Evolutionary conservation across 2,113 vertebrate species (phyloP), one percentile per base, ranked within the genome.

Genomic region (Eolophus roseicapilla): DNA sequence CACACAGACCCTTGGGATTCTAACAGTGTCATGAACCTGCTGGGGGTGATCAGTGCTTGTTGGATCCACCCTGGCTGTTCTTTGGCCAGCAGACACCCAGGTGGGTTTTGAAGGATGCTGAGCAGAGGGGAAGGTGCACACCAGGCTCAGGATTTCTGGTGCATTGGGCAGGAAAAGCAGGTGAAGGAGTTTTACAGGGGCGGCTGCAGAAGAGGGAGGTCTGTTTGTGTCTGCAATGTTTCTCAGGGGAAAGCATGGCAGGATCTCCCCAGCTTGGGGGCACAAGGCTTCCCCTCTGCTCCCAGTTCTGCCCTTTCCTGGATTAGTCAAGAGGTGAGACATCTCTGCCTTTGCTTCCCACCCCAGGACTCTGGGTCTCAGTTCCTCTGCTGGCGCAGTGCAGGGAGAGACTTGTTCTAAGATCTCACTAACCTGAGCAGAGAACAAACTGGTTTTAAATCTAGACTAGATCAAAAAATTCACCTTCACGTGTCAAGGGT

Each of bases 11-110:
- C 1, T 2, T 23, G 15, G 28, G 16, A 6, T 7, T 35, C 84
- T 4, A 3, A 7, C 17, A 46, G 4, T 3, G 4, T 4, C 5
- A 12, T 3, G 33, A 2, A 15, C 3, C 4, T 11, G 9, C 35
- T 4, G 50, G 3, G 55, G 86, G 11, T 3, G 6, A 13, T 53
- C 50, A 12, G 19, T 2, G 9, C 27, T 2, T 27, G 39, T 16
- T 41, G 47, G 21, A 15, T 11, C 11, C 3, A 2, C 3, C 20
- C 60, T 2, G 7, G 25, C 1, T 16, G 15, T 10, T 15, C 4
- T 44, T 17, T 12, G 68, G 24, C 43, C 5, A 6, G 25, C 50
- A 70, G 70, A 18, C 1, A 2, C 15, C 44, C 43, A 3, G 46
- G 2, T 4, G n/a, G 41, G 11, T 43, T 62, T 41, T 0, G 3